These are phyloP conservation scores for Alentia gelatinosa DNA, from an alignment of 2,888 invertebrate genomes.

Conservation along the genomic window DNA sequence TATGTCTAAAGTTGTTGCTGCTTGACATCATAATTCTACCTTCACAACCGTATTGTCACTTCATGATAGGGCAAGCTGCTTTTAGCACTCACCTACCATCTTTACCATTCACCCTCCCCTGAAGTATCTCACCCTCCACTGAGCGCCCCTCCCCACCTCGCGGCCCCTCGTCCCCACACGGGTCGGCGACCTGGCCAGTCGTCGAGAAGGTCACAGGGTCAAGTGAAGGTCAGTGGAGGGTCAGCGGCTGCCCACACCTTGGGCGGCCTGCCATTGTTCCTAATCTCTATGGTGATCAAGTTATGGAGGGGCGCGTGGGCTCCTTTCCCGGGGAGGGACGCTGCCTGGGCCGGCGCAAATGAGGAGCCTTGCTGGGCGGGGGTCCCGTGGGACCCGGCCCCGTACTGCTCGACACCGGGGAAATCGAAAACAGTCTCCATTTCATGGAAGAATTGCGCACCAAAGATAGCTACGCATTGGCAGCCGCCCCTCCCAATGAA, in stretches of 20 bases:
- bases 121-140: background rate
- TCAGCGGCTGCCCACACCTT: slow-evolving; percentile 14
- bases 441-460: slow-evolving; percentile 42
- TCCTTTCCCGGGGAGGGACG: background rate
- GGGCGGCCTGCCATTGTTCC: background rate
- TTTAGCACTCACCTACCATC: no score
- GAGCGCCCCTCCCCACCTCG: background rate
- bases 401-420: background rate
- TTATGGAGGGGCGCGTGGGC: slow-evolving; percentile 13
- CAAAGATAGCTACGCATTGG: background rate
- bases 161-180: background rate
- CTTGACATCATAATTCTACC: no score
- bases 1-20: no score
- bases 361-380: background rate
- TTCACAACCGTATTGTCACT: no score
- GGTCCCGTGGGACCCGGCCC: background rate
- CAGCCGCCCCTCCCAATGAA: background rate
- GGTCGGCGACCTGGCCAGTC: background rate
- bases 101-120: background rate
- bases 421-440: slow-evolving; percentile 52
- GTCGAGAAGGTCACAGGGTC: slow-evolving; percentile 23
- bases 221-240: slow-evolving; percentile 34
- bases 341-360: background rate
- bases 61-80: no score
- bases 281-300: slow-evolving; percentile 46